Percentiles rank a stretch among this genome's conserved stretches.
Conservation (phyloP, 1,140 invertebrate species). For the Caenorhabditis briggsae region DNA sequence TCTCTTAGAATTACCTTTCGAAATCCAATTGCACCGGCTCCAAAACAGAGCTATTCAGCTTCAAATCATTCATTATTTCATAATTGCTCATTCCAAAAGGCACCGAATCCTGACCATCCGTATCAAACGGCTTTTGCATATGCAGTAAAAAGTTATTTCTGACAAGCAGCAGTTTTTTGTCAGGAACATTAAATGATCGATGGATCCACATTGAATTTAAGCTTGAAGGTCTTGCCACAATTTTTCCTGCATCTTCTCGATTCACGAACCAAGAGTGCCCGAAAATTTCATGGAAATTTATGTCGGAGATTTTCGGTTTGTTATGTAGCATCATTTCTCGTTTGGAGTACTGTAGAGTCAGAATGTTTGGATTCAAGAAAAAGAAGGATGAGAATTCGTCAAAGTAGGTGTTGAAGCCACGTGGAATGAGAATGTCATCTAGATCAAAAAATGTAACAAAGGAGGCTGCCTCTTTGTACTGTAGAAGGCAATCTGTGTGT, state of each 20-base stretch:
- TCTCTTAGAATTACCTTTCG: neutral
- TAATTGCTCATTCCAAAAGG: neutral
- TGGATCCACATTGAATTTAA: constrained; percentile 36
- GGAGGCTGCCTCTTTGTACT: neutral
- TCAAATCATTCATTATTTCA: neutral
- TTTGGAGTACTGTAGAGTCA: neutral
- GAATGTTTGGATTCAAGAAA: neutral
- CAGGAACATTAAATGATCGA: constrained; percentile 24
- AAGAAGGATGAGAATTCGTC: constrained; percentile 18
- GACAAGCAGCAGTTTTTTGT: neutral
- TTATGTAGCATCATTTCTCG: constrained; percentile 19
- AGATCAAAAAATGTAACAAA: constrained; percentile 13
- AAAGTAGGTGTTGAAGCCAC: neutral
- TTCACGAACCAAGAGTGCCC: neutral
- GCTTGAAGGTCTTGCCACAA: neutral
- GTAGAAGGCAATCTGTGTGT: constrained; percentile 23
- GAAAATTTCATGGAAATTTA: neutral
- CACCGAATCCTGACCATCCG: constrained; percentile 1
- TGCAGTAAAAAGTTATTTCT: constrained; percentile 11
- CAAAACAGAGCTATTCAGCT: constrained; percentile 1
- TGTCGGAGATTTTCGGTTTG: constrained; percentile 5
- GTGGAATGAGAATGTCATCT: constrained; percentile 9
- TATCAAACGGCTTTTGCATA: constrained; percentile 14
- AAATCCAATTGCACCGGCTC: constrained; percentile 2
- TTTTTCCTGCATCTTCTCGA: constrained; percentile 4